Evolutionary conservation across 1,140 invertebrate species (phyloP).

Genomic region (Drosophila eugracilis): DNA sequence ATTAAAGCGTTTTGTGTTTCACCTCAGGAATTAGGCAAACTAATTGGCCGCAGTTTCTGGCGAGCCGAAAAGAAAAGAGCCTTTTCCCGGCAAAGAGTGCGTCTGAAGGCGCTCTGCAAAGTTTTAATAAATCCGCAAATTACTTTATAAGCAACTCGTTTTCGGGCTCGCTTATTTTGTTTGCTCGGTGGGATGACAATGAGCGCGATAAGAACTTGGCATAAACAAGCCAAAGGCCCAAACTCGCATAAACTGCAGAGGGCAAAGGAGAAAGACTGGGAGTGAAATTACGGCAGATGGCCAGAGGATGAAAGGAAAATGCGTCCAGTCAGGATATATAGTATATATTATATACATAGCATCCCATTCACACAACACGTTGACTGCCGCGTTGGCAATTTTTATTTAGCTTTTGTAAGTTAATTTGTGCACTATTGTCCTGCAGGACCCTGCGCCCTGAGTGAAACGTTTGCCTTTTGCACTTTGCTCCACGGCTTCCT

Average conservation of each 20-base stretch:
- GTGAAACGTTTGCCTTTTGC: conserved; percentile 68
- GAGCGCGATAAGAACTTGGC: conserved; percentile 57
- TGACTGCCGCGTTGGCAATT: conserved; percentile 72
- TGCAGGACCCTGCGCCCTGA: conserved; percentile 36
- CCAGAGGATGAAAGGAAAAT: conserved; percentile 40
- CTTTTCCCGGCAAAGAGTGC: conserved; percentile 44
- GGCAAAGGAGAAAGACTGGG: conserved; percentile 18
- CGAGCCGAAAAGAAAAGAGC: conserved; percentile 16
- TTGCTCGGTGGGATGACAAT: conserved; percentile 43
- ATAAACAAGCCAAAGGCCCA: conserved; percentile 45
- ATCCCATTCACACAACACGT: conserved; percentile 42
- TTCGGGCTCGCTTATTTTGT: conserved; percentile 37
- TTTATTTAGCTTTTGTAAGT: conserved; percentile 82
- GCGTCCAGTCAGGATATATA: conserved; percentile 36
- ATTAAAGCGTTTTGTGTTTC: conserved; percentile 48
- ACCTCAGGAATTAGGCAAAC: conserved; percentile 71
- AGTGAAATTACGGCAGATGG: conserved; percentile 58
- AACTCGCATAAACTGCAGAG: conserved; percentile 38
- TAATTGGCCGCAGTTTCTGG: conserved; percentile 55
- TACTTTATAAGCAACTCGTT: conserved; percentile 76
- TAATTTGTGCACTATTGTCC: conserved; percentile 81
- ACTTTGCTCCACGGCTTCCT: conserved; percentile 43
- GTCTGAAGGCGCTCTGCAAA: conserved; percentile 66
- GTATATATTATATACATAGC: neutral
- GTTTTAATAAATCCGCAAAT: conserved; percentile 80